These are phyloP conservation scores for Lepus timidus DNA, from an alignment of 2,113 vertebrate species.

Conservation along the genomic window DNA sequence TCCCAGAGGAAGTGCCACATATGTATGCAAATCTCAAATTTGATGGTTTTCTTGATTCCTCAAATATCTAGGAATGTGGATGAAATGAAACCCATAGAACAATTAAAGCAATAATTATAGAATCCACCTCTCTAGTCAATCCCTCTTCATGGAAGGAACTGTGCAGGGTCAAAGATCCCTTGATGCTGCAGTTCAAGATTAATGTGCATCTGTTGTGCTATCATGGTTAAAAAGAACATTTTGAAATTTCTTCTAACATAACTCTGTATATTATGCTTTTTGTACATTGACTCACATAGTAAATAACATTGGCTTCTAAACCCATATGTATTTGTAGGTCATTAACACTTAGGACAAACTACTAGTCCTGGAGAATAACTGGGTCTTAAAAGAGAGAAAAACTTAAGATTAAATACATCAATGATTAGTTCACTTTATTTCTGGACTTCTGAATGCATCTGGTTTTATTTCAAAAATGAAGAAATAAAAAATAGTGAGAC, in stretches of 20 bases:
- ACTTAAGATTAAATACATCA: background rate
- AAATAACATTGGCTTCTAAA: background rate
- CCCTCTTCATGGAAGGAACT: background rate
- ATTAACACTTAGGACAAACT: background rate
- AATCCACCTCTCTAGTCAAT: background rate
- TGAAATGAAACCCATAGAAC: background rate
- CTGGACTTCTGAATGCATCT: background rate
- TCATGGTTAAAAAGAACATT: background rate
- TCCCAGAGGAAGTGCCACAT: conserved; percentile 15
- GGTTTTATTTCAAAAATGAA: background rate
- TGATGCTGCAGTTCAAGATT: background rate
- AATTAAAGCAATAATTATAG: background rate
- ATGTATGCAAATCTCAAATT: background rate
- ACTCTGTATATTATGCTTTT: background rate
- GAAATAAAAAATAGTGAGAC: background rate
- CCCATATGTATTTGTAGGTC: background rate
- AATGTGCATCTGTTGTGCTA: background rate
- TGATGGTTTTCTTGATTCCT: background rate
- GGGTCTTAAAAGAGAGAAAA: background rate
- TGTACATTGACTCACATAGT: background rate
- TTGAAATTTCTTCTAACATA: background rate
- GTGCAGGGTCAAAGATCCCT: background rate
- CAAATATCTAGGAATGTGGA: background rate
- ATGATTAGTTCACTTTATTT: background rate
- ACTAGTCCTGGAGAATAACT: background rate